Evolutionary conservation across 2,113 vertebrate species (phyloP).

Genomic region (Daphoenositta chrysoptera): DNA sequence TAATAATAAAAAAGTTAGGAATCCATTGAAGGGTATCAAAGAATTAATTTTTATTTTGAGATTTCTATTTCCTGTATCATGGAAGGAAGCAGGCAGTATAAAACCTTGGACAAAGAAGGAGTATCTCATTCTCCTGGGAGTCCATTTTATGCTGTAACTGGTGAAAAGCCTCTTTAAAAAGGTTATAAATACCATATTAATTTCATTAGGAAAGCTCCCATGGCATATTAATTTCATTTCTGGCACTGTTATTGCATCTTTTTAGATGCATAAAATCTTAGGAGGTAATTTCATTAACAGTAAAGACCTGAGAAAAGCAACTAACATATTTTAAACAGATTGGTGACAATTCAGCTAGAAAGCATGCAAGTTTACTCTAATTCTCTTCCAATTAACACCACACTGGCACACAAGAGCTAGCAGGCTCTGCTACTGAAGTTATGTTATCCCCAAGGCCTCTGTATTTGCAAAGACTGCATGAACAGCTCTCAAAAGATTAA

Average conservation of each 20-base stretch:
- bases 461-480: background rate
- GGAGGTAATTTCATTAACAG: background rate
- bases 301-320: background rate
- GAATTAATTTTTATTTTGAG: background rate
- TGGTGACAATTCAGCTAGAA: background rate
- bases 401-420: background rate
- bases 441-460: background rate
- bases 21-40: background rate
- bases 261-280: background rate
- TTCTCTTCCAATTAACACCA: background rate
- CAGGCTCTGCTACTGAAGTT: background rate
- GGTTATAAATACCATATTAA: slow-evolving; percentile 42
- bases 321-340: background rate
- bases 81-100: background rate
- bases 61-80: background rate
- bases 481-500: background rate
- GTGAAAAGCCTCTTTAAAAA: slow-evolving; percentile 24
- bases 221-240: slow-evolving; percentile 13
- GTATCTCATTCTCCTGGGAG: background rate
- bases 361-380: background rate
- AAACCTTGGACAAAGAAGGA: background rate
- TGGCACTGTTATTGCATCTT: background rate
- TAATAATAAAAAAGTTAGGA: background rate
- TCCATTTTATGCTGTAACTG: slow-evolving; percentile 8
- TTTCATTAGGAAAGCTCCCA: slow-evolving; percentile 37